Base-by-base conservation (phyloP, 2,888 invertebrate genomes). In the Nudaria mundana region DNA sequence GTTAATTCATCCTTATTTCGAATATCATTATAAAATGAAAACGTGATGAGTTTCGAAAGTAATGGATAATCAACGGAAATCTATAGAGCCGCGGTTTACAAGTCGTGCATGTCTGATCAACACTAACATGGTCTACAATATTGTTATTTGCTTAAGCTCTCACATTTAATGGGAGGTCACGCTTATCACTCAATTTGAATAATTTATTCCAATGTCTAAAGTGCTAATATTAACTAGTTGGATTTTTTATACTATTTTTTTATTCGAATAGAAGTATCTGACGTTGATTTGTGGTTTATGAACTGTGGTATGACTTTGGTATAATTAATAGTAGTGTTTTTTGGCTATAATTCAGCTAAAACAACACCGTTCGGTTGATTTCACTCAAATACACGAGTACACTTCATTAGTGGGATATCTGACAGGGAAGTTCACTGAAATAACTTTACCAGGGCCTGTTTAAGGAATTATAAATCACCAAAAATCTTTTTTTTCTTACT, bases 21-120 rank as follows among this genome's bases (percentile, higher is more conserved):
- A n/a, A n/a, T n/a, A n/a, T n/a, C n/a, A n/a, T n/a, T n/a, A n/a
- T n/a, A n/a, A n/a, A n/a, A n/a, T n/a, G n/a, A n/a, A n/a, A n/a
- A n/a, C n/a, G 1, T 2, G 1, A n/a, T 15, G 60, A 57, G 60
- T 56, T 55, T 30, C 14, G 2, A 16, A 43, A 36, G 60, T 57
- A 52, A 39, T 13, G 7, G 26, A 36, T 46, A 48, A 43, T 5
- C 24, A 44, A 43, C 31, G 25, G 26, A 33, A 48, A 51, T 12
- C n/a, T 28, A 26, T 52, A 36, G 41, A 11, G 48, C 25, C 20
- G 15, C 20, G 50, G 60, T 41, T 16, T 28, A 60, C 60, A 52
- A 8, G 3, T 18, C 26, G 6, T 18, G 11, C 18, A 8, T 15
- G 6, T 29, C 16, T 23, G 16, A 23, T 33, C 33, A 39, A 37